phyloP scores from a whole-genome alignment of 2,797 vertebrate species.

The Mallotus villosus region DNA sequence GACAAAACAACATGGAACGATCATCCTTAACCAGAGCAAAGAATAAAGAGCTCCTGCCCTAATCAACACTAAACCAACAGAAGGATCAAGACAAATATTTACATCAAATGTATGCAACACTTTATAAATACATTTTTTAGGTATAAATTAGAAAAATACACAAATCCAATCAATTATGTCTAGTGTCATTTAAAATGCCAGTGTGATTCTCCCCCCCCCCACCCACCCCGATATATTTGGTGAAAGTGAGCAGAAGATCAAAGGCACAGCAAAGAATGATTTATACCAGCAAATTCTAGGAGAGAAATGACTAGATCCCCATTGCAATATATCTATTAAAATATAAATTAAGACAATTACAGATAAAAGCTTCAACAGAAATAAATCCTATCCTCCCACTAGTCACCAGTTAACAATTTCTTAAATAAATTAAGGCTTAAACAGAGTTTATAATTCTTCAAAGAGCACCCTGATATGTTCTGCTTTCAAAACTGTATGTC shows the following conservation, averaged over 20 bases:
- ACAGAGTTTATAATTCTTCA: conserved; percentile 26
- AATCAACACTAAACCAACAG: conserved; percentile 61
- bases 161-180: conserved; percentile 69
- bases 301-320: conserved; percentile 46
- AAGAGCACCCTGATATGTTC: conserved; percentile 28
- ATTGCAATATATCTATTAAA: conserved; percentile 56
- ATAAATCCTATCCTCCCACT: conserved; percentile 45
- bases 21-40: conserved; percentile 65
- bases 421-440: conserved; percentile 77
- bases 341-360: conserved; percentile 72
- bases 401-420: conserved; percentile 52
- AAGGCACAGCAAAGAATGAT: conserved; percentile 69
- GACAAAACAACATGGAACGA: conserved; percentile 8
- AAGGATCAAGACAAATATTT: conserved; percentile 75
- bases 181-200: conserved; percentile 66
- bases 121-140: conserved; percentile 93
- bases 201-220: conserved; percentile 62
- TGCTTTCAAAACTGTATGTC: conserved; percentile 25
- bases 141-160: conserved; percentile 83
- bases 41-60: conserved; percentile 80
- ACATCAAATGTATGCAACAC: conserved; percentile 84
- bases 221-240: conserved; percentile 65
- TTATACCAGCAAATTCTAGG: conserved; percentile 63
- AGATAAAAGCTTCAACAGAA: conserved; percentile 48
- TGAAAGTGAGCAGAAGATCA: conserved; percentile 59